Evolutionary conservation across 2,888 invertebrate genomes (phyloP), one percentile per base, ranked within the genome.

Genomic region (Zaprionus bogoriensis): DNA sequence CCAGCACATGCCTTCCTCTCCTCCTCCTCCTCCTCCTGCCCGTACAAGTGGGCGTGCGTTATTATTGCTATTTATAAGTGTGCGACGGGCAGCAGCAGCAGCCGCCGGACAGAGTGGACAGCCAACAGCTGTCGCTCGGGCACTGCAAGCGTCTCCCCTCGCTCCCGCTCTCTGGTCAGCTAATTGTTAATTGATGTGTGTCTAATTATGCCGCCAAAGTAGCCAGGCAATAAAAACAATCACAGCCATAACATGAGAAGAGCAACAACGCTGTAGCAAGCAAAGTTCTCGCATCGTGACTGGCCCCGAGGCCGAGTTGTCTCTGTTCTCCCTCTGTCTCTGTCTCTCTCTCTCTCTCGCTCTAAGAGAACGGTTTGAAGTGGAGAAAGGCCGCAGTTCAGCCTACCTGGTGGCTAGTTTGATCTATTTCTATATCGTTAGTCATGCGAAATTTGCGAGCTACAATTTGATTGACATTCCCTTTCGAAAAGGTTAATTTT

Each of bases 161-260:
- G 6, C 17, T 10, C 38, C 38, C 27, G 45, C 27, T n/a, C 27
- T 45, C n/a, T 50, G 42, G 42, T 19, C 39, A 25, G 81, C 84
- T 87, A 88, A 89, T 88, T 89, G 88, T 77, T 89, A 89, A 89
- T 88, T 89, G 88, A 89, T 89, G 88, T 88, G 89, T 89, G 74
- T 78, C 85, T 88, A 88, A 89, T 89, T 79, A 69, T 75, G 86
- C 74, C 69, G 69, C 74, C 67, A 87, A 87, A 87, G 85, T 84
- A 70, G 85, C 87, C 84, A 80, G 87, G 87, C 87, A 82, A 87
- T 82, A 87, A 87, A 68, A 77, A 68, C 73, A 73, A 67, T 75
- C 71, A 59, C 70, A 74, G 60, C 46, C 50, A 61, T n/a, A n/a
- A n/a, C 66, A 70, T 74, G 75, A 57, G 65, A 47, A 47, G 41